phyloP scores from a whole-genome alignment of 2,797 vertebrate genomes.

The Xenops minutus region DNA sequence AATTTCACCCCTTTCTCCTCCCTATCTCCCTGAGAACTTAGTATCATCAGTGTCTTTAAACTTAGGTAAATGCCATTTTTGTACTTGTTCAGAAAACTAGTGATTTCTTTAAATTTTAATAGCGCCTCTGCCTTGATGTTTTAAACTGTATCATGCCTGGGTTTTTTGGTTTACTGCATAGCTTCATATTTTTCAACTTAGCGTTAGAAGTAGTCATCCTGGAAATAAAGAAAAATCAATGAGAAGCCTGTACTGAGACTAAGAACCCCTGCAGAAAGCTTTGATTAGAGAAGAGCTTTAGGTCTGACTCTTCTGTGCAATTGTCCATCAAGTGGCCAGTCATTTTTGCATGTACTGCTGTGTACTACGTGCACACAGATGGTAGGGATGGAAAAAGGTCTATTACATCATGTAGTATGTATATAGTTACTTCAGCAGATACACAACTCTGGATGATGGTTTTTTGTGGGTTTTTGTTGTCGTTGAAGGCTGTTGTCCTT shows the following conservation, averaged over 20 bases:
- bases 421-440: neutral
- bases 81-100: neutral
- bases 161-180: conserved; percentile 7
- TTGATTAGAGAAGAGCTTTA: conserved; percentile 50
- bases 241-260: neutral
- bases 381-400: neutral
- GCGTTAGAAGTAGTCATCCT: conserved; percentile 10
- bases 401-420: neutral
- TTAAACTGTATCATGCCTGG: neutral
- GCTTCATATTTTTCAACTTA: conserved; percentile 19
- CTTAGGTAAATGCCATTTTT: neutral
- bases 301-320: neutral
- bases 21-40: neutral
- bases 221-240: conserved; percentile 32
- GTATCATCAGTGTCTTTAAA: neutral
- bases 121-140: neutral
- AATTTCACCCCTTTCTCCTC: neutral
- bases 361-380: neutral
- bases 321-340: conserved; percentile 26
- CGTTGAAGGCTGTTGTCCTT: neutral
- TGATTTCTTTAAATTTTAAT: neutral
- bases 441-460: neutral
- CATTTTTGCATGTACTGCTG: neutral
- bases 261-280: conserved; percentile 37
- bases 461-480: neutral